Percentiles rank a stretch among this genome's conserved stretches.
Conservation (phyloP, 1,140 invertebrate species). For the Ooceraea biroi region DNA sequence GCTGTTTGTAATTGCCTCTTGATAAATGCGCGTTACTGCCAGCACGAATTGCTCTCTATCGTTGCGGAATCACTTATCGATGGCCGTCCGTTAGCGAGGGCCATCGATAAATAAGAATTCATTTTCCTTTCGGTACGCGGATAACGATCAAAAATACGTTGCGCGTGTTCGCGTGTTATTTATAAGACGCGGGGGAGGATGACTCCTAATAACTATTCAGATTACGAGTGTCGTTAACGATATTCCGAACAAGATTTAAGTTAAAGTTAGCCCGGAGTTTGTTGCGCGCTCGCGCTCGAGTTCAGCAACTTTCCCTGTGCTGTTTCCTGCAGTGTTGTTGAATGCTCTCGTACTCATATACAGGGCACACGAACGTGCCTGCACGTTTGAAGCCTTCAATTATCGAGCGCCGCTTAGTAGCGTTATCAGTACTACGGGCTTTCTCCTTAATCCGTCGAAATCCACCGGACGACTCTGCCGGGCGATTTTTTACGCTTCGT, state of each 20-base stretch:
- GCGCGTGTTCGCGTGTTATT: not conserved
- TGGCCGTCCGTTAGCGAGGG: no score
- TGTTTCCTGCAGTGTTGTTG: slow-evolving; percentile 20
- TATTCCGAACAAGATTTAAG: slow-evolving; percentile 47
- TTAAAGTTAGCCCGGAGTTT: slow-evolving; percentile 36
- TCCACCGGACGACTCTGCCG: slow-evolving; percentile 1
- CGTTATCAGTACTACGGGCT: slow-evolving; percentile 26
- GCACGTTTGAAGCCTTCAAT: slow-evolving; percentile 49
- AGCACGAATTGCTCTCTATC: not conserved
- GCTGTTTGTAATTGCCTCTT: not conserved
- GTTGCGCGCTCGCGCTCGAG: not conserved
- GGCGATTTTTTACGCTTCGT: slow-evolving; percentile 28
- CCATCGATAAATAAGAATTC: no score
- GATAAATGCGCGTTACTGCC: not conserved
- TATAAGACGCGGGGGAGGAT: not conserved
- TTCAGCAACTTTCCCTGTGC: slow-evolving; percentile 29
- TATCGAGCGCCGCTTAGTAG: slow-evolving; percentile 12
- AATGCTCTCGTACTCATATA: slow-evolving; percentile 41
- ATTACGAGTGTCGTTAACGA: slow-evolving; percentile 45
- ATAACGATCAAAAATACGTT: not conserved
- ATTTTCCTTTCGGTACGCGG: no score
- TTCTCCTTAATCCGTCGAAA: slow-evolving; percentile 35
- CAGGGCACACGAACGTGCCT: slow-evolving; percentile 10
- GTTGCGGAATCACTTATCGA: slow-evolving; percentile 1
- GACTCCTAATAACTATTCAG: slow-evolving; percentile 38